Evolutionary conservation across 2,888 invertebrate species (phyloP), one percentile per base, ranked within the genome.

Genomic region (Gasteruption jaculator): DNA sequence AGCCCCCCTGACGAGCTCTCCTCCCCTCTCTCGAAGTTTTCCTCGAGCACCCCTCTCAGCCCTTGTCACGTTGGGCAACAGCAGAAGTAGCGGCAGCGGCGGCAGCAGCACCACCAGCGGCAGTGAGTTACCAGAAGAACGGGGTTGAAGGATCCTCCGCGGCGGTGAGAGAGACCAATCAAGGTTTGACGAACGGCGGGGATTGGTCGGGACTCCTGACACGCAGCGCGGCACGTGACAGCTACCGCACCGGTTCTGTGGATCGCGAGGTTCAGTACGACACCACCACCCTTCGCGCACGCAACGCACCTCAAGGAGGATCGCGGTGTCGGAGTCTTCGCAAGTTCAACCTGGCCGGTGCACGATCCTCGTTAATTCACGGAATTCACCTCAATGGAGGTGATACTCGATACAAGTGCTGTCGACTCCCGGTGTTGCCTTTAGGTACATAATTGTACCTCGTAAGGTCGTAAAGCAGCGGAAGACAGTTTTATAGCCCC

Each of bases 131-230:
- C 44, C 34, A 26, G 16, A 60, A 56, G 63, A 68, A 67, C 70
- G 64, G 70, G 69, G 68, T 69, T 65, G 67, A 69, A 68, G 68
- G 65, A 66, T 70, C 64, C 65, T 58, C 64, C 61, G 61, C 59
- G 63, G 58, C 60, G 56, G 55, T 52, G 55, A 71, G 74, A 73
- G 73, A 75, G 74, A 73, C 75, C 76, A 76, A 76, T 76, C 76
- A 76, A 76, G 75, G 75, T 74, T 76, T 76, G 75, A 71, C 71
- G 71, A 68, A 71, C 68, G 69, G 61, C 65, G 65, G 65, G 67
- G 69, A 71, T 71, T 71, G 71, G 70, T 68, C 68, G 65, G 71
- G 49, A 59, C 57, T 61, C 71, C 67, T 65, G 67, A 60, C 66
- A 65, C 68, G 73, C 74, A 73, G 42, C 41, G 56, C 55, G 68